Evolutionary conservation across 2,797 vertebrate species (phyloP).

Genomic region (Hipposideros larvatus): DNA sequence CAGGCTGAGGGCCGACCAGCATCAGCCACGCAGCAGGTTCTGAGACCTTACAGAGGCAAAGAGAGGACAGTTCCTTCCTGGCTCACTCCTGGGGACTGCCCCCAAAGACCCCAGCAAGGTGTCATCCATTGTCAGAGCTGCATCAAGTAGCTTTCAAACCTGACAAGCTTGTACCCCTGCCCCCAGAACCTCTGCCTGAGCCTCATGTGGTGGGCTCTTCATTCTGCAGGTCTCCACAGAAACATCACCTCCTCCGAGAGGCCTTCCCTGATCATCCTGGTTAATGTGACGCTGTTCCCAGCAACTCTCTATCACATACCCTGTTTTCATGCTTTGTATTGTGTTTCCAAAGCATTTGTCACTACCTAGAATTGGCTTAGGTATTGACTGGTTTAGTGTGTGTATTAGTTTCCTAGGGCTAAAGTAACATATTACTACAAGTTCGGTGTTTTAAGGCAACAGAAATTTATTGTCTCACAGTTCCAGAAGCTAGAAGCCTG

Average conservation of each 20-base stretch:
- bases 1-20: slow-evolving; percentile 71
- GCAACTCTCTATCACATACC: background rate
- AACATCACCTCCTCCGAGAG: slow-evolving; percentile 27
- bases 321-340: background rate
- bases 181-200: background rate
- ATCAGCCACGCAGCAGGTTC: background rate
- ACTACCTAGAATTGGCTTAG: background rate
- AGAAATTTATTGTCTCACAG: background rate
- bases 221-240: background rate
- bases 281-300: background rate
- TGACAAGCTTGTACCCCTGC: background rate
- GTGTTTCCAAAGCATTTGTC: background rate
- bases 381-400: background rate
- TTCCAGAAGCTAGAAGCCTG: background rate
- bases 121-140: background rate
- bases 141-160: background rate
- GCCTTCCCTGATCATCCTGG: background rate
- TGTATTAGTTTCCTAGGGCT: background rate
- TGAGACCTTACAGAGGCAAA: background rate
- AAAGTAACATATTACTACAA: background rate
- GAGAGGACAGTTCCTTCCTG: background rate
- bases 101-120: background rate
- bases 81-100: background rate
- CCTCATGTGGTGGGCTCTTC: background rate
- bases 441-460: background rate